A percentile compares a stretch with the other conserved stretches of the same genome.
These are phyloP conservation scores for Allacma fusca DNA, from an alignment of 2,888 invertebrate species.

Conservation along the genomic window DNA sequence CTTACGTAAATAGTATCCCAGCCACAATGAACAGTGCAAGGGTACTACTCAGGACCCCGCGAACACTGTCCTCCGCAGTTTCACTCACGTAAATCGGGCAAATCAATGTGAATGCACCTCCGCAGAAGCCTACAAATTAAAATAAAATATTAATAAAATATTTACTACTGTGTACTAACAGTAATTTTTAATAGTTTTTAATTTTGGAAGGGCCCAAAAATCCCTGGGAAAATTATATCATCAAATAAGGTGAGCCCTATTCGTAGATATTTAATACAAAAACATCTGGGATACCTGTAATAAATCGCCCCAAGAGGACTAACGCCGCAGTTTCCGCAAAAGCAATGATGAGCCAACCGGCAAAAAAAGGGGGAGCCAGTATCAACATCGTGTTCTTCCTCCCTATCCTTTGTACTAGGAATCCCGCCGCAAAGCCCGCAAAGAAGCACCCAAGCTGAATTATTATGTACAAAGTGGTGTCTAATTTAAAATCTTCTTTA, in stretches of 20 bases:
- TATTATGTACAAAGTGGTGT: no score
- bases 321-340: slow-evolving; percentile 5
- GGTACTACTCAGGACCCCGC: slow-evolving; percentile 84
- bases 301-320: slow-evolving; percentile 29
- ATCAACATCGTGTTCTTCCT: slow-evolving; percentile 51
- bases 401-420: slow-evolving; percentile 58
- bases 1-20: slow-evolving; percentile 14
- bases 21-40: slow-evolving; percentile 65
- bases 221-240: slow-evolving; percentile 75
- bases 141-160: neutral
- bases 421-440: slow-evolving; percentile 57
- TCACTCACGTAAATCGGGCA: slow-evolving; percentile 86
- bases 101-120: slow-evolving; percentile 83
- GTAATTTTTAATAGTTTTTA: no score
- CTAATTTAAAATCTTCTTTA: neutral
- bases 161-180: no score
- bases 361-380: slow-evolving; percentile 63
- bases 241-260: neutral
- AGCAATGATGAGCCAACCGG: slow-evolving; percentile 29
- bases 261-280: neutral
- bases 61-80: slow-evolving; percentile 81
- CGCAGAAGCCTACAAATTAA: slow-evolving; percentile 73
- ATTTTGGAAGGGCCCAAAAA: neutral
- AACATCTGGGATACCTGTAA: slow-evolving; percentile 16
- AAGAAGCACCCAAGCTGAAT: slow-evolving; percentile 53